Evolutionary conservation across 2,888 invertebrate genomes (phyloP).

Genomic region (Zygaena filipendulae): DNA sequence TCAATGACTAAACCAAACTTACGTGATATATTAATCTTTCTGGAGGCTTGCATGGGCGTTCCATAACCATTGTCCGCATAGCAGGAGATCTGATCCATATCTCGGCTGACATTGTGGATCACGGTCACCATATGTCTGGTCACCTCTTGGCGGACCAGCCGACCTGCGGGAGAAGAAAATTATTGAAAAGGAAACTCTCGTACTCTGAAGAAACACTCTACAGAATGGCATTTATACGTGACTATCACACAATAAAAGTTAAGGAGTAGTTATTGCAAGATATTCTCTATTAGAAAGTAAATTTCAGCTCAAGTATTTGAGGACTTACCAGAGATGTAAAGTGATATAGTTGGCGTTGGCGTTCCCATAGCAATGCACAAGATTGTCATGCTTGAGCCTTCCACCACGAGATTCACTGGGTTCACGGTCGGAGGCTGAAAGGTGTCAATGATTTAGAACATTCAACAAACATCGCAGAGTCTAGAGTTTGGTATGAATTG

Average conservation of each 20-base stretch:
- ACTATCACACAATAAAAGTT: too few species aligned
- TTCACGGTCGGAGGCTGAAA: conserved; percentile 83
- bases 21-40: conserved; percentile 85
- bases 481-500: too few species aligned
- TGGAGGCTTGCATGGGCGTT: conserved; percentile 85
- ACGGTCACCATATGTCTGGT: conserved; percentile 88
- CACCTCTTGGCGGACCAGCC: conserved; percentile 83
- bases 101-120: conserved; percentile 85
- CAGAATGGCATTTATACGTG: too few species aligned
- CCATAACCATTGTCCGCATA: conserved; percentile 91
- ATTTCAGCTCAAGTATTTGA: conserved; percentile 4
- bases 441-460: too few species aligned
- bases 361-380: conserved; percentile 87
- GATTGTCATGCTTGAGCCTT: conserved; percentile 88
- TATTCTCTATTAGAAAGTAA: too few species aligned
- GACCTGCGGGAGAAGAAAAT: conserved; percentile 55
- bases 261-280: too few species aligned
- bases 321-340: conserved; percentile 78
- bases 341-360: conserved; percentile 84
- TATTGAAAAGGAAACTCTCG: too few species aligned
- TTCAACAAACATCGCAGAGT: too few species aligned
- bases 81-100: conserved; percentile 88
- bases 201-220: too few species aligned
- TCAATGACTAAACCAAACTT: too few species aligned
- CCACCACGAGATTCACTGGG: conserved; percentile 83